phyloP scores from a whole-genome alignment of 2,888 invertebrate species.

The Xestobium rufovillosum region DNA sequence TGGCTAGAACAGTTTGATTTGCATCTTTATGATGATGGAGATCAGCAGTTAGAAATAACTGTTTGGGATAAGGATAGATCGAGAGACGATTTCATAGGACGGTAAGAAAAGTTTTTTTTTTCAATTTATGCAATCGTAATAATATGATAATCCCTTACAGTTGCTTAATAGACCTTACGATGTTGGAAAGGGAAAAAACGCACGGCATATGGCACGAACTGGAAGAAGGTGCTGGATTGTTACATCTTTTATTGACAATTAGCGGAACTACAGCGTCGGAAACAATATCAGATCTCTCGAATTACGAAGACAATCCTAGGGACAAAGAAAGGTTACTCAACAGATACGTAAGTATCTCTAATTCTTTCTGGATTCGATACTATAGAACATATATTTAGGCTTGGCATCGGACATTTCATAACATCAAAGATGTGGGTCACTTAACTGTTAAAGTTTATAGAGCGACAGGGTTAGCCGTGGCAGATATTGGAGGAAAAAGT shows the following conservation, averaged over 20 bases:
- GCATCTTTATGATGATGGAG: conserved; percentile 90
- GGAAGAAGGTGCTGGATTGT: conserved; percentile 80
- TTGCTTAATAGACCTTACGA: conserved; percentile 76
- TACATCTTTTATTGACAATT: conserved; percentile 85
- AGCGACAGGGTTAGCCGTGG: conserved; percentile 81
- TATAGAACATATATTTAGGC: too few species aligned
- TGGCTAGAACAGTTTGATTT: conserved; percentile 98
- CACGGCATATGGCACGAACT: conserved; percentile 83
- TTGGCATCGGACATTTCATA: conserved; percentile 61
- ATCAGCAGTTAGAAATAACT: conserved; percentile 84
- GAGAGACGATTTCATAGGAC: conserved; percentile 83
- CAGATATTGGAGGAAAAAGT: conserved; percentile 94
- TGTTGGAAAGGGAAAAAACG: conserved; percentile 79
- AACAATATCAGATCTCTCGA: conserved; percentile 84
- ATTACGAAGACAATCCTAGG: conserved; percentile 71
- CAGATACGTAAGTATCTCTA: conserved; percentile 57
- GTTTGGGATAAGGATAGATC: conserved; percentile 84
- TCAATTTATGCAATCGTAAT: too few species aligned
- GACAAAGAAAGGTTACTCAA: conserved; percentile 57
- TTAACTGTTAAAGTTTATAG: conserved; percentile 88
- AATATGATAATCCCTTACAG: too few species aligned
- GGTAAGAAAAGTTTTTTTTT: too few species aligned
- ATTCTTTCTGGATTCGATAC: background rate
- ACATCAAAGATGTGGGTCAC: conserved; percentile 84
- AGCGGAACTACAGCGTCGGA: conserved; percentile 91